Percentiles rank a stretch among this genome's conserved stretches.
Evolutionary conservation across 2,888 invertebrate species (phyloP).

Genomic region (Autographa pulchrina): DNA sequence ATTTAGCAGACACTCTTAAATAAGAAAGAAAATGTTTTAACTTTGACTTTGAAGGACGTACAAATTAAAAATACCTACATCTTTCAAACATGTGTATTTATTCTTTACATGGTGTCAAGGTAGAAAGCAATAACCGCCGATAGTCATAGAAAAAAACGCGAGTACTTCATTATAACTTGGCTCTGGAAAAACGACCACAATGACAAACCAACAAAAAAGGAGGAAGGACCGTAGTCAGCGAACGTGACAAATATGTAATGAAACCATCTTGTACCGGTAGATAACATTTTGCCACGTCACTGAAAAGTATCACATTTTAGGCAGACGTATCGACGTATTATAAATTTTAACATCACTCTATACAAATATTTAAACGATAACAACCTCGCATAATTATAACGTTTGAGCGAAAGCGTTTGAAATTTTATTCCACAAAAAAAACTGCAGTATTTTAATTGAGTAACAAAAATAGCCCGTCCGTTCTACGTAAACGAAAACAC

Average conservation of each 20-base stretch:
- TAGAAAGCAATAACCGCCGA: background rate
- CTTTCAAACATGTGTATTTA: background rate
- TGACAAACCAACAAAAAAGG: conserved; percentile 46
- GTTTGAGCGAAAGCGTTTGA: background rate
- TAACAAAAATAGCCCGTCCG: background rate
- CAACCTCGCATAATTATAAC: background rate
- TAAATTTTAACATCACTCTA: conserved; percentile 7
- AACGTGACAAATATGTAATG: conserved; percentile 73
- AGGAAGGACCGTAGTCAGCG: conserved; percentile 59
- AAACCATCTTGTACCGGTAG: conserved; percentile 62
- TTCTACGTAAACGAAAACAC: conserved; percentile 8
- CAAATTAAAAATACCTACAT: conserved; percentile 18
- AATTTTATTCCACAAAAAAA: conserved; percentile 9
- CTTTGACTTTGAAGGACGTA: conserved; percentile 15
- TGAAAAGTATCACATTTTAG: conserved; percentile 40
- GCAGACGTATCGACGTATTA: conserved; percentile 13
- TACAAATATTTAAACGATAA: background rate
- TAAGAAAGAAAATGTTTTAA: conserved; percentile 13
- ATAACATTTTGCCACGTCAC: conserved; percentile 47
- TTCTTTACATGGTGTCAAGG: background rate
- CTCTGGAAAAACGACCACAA: conserved; percentile 36
- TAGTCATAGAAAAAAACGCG: conserved; percentile 37
- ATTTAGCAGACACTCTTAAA: background rate
- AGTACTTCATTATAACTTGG: conserved; percentile 41
- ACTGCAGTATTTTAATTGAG: conserved; percentile 22